Conservation (phyloP, 1,140 invertebrate genomes). For the Drusus annulatus region DNA sequence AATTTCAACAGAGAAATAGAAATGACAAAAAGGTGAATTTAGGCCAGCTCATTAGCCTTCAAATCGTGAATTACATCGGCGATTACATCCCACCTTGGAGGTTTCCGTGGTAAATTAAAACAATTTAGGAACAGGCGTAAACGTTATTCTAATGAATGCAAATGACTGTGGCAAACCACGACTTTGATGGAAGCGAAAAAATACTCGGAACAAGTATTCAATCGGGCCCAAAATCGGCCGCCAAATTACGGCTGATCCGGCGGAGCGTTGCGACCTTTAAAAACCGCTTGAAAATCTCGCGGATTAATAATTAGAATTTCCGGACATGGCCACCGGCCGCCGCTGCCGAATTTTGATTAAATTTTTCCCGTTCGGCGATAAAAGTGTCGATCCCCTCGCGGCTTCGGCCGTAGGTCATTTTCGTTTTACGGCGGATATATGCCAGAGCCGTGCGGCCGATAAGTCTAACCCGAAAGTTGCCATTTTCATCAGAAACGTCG, state of each 20-base stretch:
- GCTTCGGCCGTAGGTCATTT: not conserved
- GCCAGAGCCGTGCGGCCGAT: not conserved
- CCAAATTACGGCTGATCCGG: too few species aligned
- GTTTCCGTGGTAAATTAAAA: too few species aligned
- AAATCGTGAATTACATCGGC: too few species aligned
- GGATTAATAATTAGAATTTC: slow-evolving; percentile 21
- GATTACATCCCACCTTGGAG: too few species aligned
- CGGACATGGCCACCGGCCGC: not conserved
- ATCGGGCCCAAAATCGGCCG: not conserved
- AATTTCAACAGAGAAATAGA: too few species aligned
- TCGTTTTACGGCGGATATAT: slow-evolving; percentile 1
- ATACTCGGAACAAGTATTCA: not conserved
- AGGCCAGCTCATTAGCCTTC: too few species aligned
- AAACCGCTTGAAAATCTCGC: slow-evolving; percentile 4
- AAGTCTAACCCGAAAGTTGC: not conserved
- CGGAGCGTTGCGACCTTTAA: slow-evolving; percentile 1
- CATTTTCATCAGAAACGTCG: not conserved
- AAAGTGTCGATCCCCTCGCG: not conserved
- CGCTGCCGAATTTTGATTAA: not conserved
- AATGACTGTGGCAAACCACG: not conserved
- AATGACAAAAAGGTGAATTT: too few species aligned
- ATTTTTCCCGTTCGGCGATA: not conserved
- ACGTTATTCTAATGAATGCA: not conserved
- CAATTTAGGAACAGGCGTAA: not conserved
- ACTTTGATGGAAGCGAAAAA: not conserved